Evolutionary conservation across 2,888 invertebrate species (phyloP).

Genomic region (Agrilus mali): DNA sequence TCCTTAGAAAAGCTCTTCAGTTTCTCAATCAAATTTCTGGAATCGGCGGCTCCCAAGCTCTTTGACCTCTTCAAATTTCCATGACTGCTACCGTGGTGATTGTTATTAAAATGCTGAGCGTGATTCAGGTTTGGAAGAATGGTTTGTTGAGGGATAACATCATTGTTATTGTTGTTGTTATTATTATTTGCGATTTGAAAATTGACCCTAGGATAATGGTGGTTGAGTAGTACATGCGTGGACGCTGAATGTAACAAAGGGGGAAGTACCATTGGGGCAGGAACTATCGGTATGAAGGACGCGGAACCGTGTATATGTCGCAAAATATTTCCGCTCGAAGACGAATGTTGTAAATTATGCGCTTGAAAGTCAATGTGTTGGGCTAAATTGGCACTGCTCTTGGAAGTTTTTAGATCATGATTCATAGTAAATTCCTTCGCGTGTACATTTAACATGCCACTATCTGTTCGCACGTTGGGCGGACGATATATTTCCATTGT

Average conservation of each 20-base stretch:
- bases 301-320: slow-evolving; percentile 35
- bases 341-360: slow-evolving; percentile 34
- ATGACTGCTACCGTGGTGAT: slow-evolving; percentile 11
- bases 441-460: slow-evolving; percentile 67
- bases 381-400: slow-evolving; percentile 29
- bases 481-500: slow-evolving; percentile 82
- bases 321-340: slow-evolving; percentile 53
- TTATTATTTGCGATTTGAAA: slow-evolving; percentile 32
- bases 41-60: slow-evolving; percentile 67
- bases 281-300: slow-evolving; percentile 22
- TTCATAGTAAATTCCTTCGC: slow-evolving; percentile 85
- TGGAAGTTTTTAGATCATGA: slow-evolving; percentile 39
- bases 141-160: slow-evolving; percentile 37
- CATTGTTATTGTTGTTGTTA: slow-evolving; percentile 39
- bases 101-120: slow-evolving; percentile 19
- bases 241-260: slow-evolving; percentile 46
- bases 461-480: slow-evolving; percentile 46
- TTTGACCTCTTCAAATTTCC: slow-evolving; percentile 65
- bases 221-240: slow-evolving; percentile 45
- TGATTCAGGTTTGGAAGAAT: slow-evolving; percentile 12
- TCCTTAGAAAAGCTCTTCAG: slow-evolving; percentile 52
- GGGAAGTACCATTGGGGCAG: slow-evolving; percentile 25
- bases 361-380: slow-evolving; percentile 23
- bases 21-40: slow-evolving; percentile 52
- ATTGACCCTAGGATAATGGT: slow-evolving; percentile 47